phyloP scores from a whole-genome alignment of 2,888 invertebrate genomes.

The Eueremaeus valkanovi region DNA sequence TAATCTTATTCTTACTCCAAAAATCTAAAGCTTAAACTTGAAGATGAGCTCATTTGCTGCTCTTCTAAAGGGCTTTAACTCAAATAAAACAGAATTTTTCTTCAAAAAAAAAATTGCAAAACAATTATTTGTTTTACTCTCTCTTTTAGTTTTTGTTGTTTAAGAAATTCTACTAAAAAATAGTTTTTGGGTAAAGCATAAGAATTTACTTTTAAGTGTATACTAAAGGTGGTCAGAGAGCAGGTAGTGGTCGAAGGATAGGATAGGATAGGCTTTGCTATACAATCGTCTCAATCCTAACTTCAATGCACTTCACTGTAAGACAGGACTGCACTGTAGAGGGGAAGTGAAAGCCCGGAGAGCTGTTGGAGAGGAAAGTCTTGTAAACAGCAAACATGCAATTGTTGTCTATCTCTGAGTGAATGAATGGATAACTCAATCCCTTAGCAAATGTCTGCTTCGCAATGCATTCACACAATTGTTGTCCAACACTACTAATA shows the following conservation, averaged over 20 bases:
- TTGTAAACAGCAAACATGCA: conserved; percentile 37
- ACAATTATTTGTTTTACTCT: conserved; percentile 27
- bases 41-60: neutral
- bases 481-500: conserved; percentile 21
- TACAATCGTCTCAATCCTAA: neutral
- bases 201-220: neutral
- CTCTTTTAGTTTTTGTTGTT: neutral
- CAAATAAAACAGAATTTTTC: neutral
- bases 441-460: conserved; percentile 20
- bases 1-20: neutral
- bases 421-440: conserved; percentile 34
- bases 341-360: conserved; percentile 3
- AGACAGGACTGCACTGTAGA: conserved; percentile 25
- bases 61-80: neutral
- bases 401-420: conserved; percentile 38
- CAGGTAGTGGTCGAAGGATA: too few species aligned
- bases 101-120: neutral
- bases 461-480: neutral
- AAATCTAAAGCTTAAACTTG: neutral
- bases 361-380: neutral
- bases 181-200: neutral
- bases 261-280: neutral
- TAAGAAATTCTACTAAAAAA: neutral
- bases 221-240: conserved; percentile 22
- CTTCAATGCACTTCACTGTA: neutral